Evolutionary conservation across 2,888 invertebrate species (phyloP), one percentile per base, ranked within the genome.

Genomic region (Caenorhabditis becei): DNA sequence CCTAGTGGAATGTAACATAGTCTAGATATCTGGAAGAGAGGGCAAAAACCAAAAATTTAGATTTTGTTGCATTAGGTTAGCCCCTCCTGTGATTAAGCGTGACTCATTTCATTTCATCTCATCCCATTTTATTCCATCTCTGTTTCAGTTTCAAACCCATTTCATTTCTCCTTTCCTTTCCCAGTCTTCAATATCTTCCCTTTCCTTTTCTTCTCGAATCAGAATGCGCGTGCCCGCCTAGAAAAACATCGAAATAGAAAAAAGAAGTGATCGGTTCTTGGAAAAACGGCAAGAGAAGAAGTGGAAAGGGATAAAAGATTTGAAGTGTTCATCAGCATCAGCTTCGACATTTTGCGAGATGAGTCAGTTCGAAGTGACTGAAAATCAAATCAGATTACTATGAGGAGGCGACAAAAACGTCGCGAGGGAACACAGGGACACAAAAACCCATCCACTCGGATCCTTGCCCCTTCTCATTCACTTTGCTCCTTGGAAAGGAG

Each of bases 291-390:
- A 41, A 41, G 14, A 41, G 41, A 14, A 71, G 49, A 54, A 59
- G 59, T 41, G 61, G 28, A 44, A 41, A 53, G n/a, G 62, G 47
- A 54, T 62, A 44, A 53, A 70, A 53, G n/a, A 51, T 53, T 47
- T 74, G 72, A 74, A 75, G 75, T 66, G 75, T 75, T 75, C 75
- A 72, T 72, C 71, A 72, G 56, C 18, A n/a, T n/a, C n/a, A 51
- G 14, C 41, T 2, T 14, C 32, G n/a, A 49, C 7, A 37, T 0
- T 69, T 58, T 61, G 24, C n/a, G 28, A 59, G 28, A 75, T 66
- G 75, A 75, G 62, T 71, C 62, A 71, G 18, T 47, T 32, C 20
- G 49, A 49, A 65, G 63, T 58, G 49, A 72, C 56, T 65, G 72
- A 65, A 72, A 72, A 63, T 66, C 65, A 58, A 75, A 66, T 61